These are phyloP conservation scores for Oscheius sp. DNA, from an alignment of 2,888 invertebrate genomes.

Conservation along the genomic window DNA sequence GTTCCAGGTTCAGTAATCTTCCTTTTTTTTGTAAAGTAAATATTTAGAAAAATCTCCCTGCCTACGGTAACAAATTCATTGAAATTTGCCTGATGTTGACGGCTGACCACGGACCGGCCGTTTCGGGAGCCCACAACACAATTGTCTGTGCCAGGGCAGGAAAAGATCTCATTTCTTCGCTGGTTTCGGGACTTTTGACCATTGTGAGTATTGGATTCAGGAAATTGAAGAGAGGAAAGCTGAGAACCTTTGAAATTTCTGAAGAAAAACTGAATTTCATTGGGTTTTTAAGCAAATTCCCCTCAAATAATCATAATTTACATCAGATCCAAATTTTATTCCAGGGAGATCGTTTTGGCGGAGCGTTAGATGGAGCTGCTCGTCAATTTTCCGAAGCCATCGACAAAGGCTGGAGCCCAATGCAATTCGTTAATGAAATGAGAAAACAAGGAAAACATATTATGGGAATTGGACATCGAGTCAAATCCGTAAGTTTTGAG, in stretches of 20 bases:
- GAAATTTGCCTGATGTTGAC: conserved; percentile 99
- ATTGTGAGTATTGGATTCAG: conserved; percentile 79
- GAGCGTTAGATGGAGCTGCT: conserved; percentile 97
- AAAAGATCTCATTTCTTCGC: conserved; percentile 93
- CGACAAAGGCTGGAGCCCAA: conserved; percentile 82
- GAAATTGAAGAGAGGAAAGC: background rate
- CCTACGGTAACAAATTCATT: conserved; percentile 94
- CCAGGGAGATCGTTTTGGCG: conserved; percentile 88
- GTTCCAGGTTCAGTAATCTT: conserved; percentile 84
- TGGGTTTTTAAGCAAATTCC: background rate
- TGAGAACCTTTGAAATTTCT: too few relatives aligned
- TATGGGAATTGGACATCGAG: conserved; percentile 97
- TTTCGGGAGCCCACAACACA: conserved; percentile 81
- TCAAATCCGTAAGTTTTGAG: conserved; percentile 78
- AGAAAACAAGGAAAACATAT: conserved; percentile 95
- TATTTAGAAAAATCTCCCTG: conserved; percentile 79
- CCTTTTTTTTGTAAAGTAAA: background rate
- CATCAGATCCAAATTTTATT: conserved; percentile 3
- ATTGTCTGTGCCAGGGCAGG: conserved; percentile 95
- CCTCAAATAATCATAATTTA: too few relatives aligned
- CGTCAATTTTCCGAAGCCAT: conserved; percentile 95
- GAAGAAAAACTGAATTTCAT: background rate
- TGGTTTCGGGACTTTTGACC: conserved; percentile 94
- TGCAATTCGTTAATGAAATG: conserved; percentile 98
- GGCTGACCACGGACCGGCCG: conserved; percentile 97